Percentiles rank a stretch among this genome's conserved stretches.
Conservation (phyloP, 2,113 vertebrate species). For the Sus scrofa region DNA sequence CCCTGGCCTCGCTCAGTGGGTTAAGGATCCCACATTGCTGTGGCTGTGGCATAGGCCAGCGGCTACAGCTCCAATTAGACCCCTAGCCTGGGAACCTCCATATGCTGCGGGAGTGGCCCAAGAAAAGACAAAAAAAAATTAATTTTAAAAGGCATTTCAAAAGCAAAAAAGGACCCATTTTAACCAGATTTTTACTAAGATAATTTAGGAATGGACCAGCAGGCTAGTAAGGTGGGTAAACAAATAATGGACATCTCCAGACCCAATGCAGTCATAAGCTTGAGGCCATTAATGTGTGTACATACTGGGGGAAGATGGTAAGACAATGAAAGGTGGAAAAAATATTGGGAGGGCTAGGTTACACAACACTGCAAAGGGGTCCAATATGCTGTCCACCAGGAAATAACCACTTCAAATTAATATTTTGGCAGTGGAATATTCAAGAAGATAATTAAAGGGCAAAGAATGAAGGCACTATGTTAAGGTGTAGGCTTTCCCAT, state of each 20-base stretch:
- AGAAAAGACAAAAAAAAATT: too few relatives aligned
- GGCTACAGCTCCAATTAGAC: too few relatives aligned
- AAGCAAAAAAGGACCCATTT: not conserved
- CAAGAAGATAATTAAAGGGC: not conserved
- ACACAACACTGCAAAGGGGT: not conserved
- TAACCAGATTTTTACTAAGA: not conserved
- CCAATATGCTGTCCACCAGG: not conserved
- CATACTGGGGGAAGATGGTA: not conserved
- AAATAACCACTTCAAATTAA: constrained; percentile 54
- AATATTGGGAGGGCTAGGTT: not conserved
- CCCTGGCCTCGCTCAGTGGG: too few relatives aligned
- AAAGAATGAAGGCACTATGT: constrained; percentile 58
- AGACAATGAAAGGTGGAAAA: not conserved
- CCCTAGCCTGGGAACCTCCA: too few relatives aligned
- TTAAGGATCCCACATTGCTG: too few relatives aligned
- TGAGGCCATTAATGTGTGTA: not conserved
- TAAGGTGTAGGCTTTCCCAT: constrained; percentile 79
- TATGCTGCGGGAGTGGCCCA: too few relatives aligned
- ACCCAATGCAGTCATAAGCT: not conserved
- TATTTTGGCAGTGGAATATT: constrained; percentile 33
- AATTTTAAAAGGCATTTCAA: constrained; percentile 1
- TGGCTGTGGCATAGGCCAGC: too few relatives aligned
- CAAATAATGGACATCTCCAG: not conserved
- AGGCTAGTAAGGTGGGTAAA: not conserved
- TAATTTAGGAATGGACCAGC: not conserved